Percentiles rank a stretch among this genome's conserved stretches.
phyloP scores from a whole-genome alignment of 2,113 vertebrate genomes.

The Crotalus helleri region DNA sequence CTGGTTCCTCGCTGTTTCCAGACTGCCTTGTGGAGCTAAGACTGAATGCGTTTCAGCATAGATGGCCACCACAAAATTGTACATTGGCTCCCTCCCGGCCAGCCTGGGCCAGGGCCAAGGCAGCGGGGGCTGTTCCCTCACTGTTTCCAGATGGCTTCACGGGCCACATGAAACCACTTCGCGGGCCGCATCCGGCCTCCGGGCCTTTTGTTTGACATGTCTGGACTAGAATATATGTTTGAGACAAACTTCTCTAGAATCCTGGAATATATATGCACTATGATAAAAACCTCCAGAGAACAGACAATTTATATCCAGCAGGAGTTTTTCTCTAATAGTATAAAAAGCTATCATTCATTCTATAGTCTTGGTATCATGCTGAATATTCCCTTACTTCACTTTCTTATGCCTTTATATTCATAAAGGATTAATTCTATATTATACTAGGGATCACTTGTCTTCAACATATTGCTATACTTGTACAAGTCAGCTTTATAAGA shows the following conservation, averaged over 20 bases:
- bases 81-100: no score
- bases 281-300: background rate
- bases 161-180: no score
- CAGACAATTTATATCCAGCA: rapidly evolving
- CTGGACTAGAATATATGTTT: background rate
- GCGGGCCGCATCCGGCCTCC: no score
- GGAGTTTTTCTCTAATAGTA: background rate
- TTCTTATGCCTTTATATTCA: conserved; percentile 8
- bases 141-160: no score
- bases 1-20: no score
- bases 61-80: no score
- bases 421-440: background rate
- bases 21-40: no score
- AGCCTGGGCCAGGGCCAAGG: no score
- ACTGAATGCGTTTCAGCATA: no score
- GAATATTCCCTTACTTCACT: background rate
- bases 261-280: rapidly evolving
- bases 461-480: rapidly evolving
- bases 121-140: no score
- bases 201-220: no score
- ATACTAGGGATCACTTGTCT: background rate
- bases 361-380: background rate
- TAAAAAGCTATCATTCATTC: background rate
- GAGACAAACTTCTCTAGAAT: background rate
- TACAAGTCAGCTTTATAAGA: background rate